Base-by-base conservation (phyloP, 1,140 invertebrate species). In the Drosophila asahinai region DNA sequence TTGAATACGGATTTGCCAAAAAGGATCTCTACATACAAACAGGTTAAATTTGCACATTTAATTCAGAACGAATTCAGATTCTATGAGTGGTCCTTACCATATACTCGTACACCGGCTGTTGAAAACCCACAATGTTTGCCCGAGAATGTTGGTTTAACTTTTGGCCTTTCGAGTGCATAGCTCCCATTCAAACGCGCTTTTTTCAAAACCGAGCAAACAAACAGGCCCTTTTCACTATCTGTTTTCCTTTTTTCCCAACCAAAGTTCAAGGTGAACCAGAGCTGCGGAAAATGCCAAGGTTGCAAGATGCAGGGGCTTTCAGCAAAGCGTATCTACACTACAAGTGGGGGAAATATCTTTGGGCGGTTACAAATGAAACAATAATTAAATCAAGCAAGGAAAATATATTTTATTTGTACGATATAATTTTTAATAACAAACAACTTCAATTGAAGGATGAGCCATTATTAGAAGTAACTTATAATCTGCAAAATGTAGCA, bases 171-270 rank as follows among this genome's bases (percentile, higher is more conserved):
- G 15, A 47, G 40, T 74, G 43, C 14, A 48, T 52, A 47, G 64
- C 38, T 51, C 52, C 17, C 27, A 38, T 64, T 87, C 62, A 74
- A 86, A 74, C 27, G 52, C 42, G 57, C 54, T 80, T 77, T 72
- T 77, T 72, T 59, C 52, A 61, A 57, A 80, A 58, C 42, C 22
- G 8, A 33, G 52, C 74, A 45, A 67, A 60, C 67, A 51, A 72
- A 61, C 27, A 61, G 17, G 22, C 14, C 55, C 55, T n/a, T 25
- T 36, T 43, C 22, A 42, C 55, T 45, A 59, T 73, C 52, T 60
- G 14, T 45, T 40, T 70, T 71, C n/a, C 3, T 36, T 40, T 55
- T 59, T 54, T 64, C 19, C 40, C 6, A n/a, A 43, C 14, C 17
- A 55, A 54, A 72, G 76, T 79, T 72, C 76, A 79, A 65, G 76